Base-by-base conservation (phyloP, 92 coral and sea anemone genomes). In the Paragorgia papillata region DNA sequence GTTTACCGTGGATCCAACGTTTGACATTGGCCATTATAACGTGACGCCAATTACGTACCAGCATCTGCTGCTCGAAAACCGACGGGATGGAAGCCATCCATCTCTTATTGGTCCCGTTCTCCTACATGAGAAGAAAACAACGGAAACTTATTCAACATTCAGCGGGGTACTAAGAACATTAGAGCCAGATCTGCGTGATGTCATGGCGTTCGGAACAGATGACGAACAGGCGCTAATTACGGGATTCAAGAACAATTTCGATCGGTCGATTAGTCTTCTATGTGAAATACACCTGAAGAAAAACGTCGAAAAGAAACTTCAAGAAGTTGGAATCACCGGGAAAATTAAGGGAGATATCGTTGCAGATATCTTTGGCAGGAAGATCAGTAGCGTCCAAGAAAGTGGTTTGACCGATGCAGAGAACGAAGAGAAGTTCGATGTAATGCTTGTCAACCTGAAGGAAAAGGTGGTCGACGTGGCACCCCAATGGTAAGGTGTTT, bases 1-100 rank as follows among this genome's bases (percentile, higher is more conserved):
- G 0, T 55, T 56, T 14, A 80, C 84, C 2, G 84, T 80, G 15
- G 84, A 74, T 33, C 86, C 86, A 1, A 83, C 83, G 15, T 83
- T 77, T 33, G 46, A 77, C 51, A 39, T 77, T 10, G 80, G 83
- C n/a, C 82, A 44, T n/a, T 69, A 56, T 41, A 77, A 77, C 37
- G 79, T 83, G 2, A 77, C 74, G 8, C 76, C 75, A 20, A 69
- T 83, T 40, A 48, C 86, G 20, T 83, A 83, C 24, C 56, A 82
- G 41, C 82, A 74, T 54, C 49, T 83, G 33, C n/a, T 83, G 19
- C 17, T 83, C 0, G 56, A 75, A 29, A 63, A 50, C 73, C 10
- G 76, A 30, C 41, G 53, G 33, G 80, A 77, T 31, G 83, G 83
- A 29, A 67, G 31, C 10, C 66, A 53, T 1, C 87, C 87, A 28